Percentiles rank a stretch among this genome's conserved stretches.
Conservation (phyloP, 1,140 invertebrate genomes). For the Dendrolimus kikuchii region DNA sequence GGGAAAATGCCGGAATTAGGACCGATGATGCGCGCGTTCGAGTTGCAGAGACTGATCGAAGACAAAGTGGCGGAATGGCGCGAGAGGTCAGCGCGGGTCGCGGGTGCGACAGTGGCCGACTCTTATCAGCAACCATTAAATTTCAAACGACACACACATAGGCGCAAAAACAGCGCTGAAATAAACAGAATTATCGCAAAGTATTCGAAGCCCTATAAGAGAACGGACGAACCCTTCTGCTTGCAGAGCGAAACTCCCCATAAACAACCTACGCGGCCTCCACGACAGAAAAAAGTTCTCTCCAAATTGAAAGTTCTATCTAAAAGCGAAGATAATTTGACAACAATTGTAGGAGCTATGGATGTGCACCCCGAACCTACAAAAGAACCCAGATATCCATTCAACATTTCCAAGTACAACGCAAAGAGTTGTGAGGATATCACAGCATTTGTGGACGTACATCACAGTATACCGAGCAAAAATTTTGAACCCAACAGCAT, state of each 20-base stretch:
- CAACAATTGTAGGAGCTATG: conserved; percentile 37
- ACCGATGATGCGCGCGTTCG: conserved; percentile 58
- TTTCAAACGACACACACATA: conserved; percentile 63
- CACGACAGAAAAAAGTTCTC: conserved; percentile 39
- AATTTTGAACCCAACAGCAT: conserved; percentile 60
- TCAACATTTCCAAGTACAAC: conserved; percentile 49
- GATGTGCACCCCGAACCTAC: conserved; percentile 34
- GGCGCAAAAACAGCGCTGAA: conserved; percentile 66
- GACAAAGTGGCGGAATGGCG: conserved; percentile 67
- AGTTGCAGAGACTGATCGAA: conserved; percentile 62
- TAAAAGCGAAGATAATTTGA: conserved; percentile 56
- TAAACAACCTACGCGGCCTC: conserved; percentile 41
- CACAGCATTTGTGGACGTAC: conserved; percentile 51
- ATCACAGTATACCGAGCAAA: conserved; percentile 43
- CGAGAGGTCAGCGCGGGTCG: conserved; percentile 64
- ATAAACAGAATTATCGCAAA: conserved; percentile 70
- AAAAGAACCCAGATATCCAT: conserved; percentile 19
- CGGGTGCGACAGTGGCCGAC: conserved; percentile 49
- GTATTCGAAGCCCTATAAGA: conserved; percentile 56
- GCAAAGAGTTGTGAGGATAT: conserved; percentile 60
- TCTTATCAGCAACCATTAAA: conserved; percentile 66
- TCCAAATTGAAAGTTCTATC: conserved; percentile 41
- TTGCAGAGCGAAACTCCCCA: conserved; percentile 21
- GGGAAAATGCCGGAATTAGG: conserved; percentile 55
- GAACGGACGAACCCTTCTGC: conserved; percentile 40